Evolutionary conservation across 2,888 invertebrate genomes (phyloP), one percentile per base, ranked within the genome.

Genomic region (Acrobasis repandana): DNA sequence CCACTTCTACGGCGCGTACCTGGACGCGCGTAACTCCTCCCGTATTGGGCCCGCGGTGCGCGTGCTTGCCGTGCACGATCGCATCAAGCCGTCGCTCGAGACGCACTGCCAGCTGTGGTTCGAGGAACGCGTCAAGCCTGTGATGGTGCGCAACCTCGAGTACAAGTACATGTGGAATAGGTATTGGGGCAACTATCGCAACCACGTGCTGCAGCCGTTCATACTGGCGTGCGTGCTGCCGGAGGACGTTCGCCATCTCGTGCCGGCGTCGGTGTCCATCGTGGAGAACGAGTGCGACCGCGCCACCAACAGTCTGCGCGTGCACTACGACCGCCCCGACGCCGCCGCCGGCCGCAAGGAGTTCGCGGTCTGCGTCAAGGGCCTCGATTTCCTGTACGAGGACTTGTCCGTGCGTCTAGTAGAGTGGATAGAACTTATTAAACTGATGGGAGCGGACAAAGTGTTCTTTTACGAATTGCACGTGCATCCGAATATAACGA

Each of bases 91-190:
- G 0, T 94, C 94, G 61, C 94, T 96, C 28, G 94, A 94, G 72
- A 97, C 96, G 9, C 96, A 95, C 85, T 98, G 97, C 84, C 98
- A 97, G 84, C 94, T 98, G 71, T 98, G 97, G 98, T 98, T 96
- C 88, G 96, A 97, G 72, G 95, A 95, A 43, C 95, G 95, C 72
- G 95, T 95, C 69, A 96, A 96, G 73, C 97, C 97, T 0, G 95
- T 95, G 34, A 94, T 97, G 33, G 95, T 96, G 15, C 95, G 96
- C 79, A 96, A 95, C 18, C 95, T 97, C 71, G 97, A 97, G 86
- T 98, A 98, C 90, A 97, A 97, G 83, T 98, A 98, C 84, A 96
- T 98, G 72, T 98, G 98, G 98, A 96, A 97, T 84, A 95, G 95
- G 74, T 97, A 97, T 85, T 98, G 98, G 98, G 98, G 98, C 63